Percentiles rank a stretch among this genome's conserved stretches.
These are phyloP conservation scores for Myodes glareolus DNA, from an alignment of 2,113 vertebrate genomes.

Conservation along the genomic window DNA sequence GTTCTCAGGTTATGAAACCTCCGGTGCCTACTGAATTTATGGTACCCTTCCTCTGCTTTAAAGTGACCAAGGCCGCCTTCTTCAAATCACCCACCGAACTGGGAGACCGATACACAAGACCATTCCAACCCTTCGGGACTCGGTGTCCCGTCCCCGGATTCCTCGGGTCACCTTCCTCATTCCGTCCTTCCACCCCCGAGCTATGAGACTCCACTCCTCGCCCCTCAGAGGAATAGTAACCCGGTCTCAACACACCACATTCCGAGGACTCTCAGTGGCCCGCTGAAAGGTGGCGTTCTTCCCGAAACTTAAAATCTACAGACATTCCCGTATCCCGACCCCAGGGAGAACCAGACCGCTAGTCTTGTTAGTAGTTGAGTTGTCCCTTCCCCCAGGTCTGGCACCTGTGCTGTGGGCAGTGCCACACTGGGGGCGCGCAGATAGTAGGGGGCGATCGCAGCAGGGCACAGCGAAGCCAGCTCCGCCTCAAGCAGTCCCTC, in stretches of 20 bases:
- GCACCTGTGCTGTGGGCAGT: constrained; percentile 73
- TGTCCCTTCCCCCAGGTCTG: constrained; percentile 59
- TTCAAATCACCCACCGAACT: constrained; percentile 18
- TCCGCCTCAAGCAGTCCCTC: constrained; percentile 84
- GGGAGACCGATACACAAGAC: background rate
- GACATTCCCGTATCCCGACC: too few species aligned
- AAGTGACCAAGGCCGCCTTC: background rate
- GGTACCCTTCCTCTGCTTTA: background rate
- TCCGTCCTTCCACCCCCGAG: background rate
- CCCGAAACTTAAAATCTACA: background rate
- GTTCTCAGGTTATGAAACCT: background rate
- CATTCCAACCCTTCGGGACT: background rate
- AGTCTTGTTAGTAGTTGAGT: background rate
- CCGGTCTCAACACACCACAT: background rate
- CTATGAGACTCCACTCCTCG: background rate
- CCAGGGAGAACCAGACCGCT: background rate
- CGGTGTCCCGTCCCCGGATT: background rate
- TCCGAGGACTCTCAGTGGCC: background rate
- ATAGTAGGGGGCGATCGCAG: constrained; percentile 78
- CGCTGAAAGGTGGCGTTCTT: background rate
- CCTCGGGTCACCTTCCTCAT: background rate
- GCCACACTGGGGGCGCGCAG: constrained; percentile 77
- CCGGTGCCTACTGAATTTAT: background rate
- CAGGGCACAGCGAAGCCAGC: constrained; percentile 72
- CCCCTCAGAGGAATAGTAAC: background rate